Base-by-base conservation (phyloP, 2,888 invertebrate species). In the Euproctis similis region DNA sequence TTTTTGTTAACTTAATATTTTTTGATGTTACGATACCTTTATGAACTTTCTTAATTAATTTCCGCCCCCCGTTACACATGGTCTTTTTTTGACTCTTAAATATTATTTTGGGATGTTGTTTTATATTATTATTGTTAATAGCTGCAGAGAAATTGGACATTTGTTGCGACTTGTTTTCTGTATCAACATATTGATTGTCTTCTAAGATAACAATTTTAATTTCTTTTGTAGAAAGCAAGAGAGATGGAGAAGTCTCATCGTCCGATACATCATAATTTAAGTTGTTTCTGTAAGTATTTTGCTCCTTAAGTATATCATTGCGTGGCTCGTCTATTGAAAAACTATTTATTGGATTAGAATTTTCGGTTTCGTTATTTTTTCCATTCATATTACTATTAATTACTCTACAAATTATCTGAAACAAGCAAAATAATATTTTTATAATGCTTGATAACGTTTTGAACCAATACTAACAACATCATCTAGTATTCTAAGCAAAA, bases 251-350 rank as follows among this genome's bases (percentile, higher is more conserved):
- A 8, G 58, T 53, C 32, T 47, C 29, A 12, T n/a, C n/a, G n/a
- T n/a, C 11, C 11, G 10, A 7, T n/a, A 21, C 4, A 21, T 21
- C 6, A 2, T 8, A 34, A 31, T 34, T 11, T 20, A 39, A 14
- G 17, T 48, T 62, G 31, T 26, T 32, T 31, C 50, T 57, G 11
- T 41, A 51, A 25, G 46, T 43, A 12, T 55, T 48, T 44, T 14
- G 53, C 45, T 8, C 48, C 26, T 8, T 46, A 55, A 5, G 32
- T 1, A 53, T 30, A 16, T 64, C 55, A 30, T 63, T 59, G 20
- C 59, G 53, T 4, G 29, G 66, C 41, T 42, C 59, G 64, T 57
- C 58, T 1, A 69, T 61, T 1, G 62, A 44, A 33, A 49, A 65
- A 1, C 57, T 47, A 3, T 59, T 43, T 11, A 36, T 30, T 20